Evolutionary conservation across 2,113 vertebrate species (phyloP).

Genomic region (Vulpes lagopus): DNA sequence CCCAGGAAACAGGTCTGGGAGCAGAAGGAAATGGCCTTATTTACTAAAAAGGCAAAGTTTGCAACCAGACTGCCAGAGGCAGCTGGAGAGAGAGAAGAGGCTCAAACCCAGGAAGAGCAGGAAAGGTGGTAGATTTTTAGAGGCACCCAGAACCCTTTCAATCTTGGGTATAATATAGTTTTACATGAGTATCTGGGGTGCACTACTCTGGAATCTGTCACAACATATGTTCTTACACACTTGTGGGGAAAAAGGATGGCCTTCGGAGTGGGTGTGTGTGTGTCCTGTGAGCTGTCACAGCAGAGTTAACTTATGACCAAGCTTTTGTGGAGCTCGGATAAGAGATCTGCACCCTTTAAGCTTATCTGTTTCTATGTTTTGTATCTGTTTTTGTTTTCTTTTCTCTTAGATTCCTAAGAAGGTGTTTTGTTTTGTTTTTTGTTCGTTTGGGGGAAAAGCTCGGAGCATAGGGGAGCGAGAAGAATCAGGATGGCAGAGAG

Average conservation of each 20-base stretch:
- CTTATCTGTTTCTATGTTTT: conserved; percentile 9
- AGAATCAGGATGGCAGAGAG: background rate
- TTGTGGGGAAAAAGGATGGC: background rate
- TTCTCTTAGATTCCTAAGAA: background rate
- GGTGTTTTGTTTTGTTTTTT: background rate
- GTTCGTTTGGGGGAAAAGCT: background rate
- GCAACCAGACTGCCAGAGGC: background rate
- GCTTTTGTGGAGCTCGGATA: background rate
- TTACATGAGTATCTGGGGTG: background rate
- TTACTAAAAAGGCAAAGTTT: background rate
- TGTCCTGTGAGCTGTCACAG: background rate
- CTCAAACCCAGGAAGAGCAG: background rate
- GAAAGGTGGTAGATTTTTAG: background rate
- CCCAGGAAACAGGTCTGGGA: background rate
- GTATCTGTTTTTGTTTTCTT: conserved; percentile 27
- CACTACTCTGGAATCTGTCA: too few species aligned
- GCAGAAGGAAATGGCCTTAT: background rate
- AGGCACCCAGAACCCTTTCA: background rate
- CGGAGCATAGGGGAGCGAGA: background rate
- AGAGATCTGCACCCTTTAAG: background rate
- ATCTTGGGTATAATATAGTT: background rate
- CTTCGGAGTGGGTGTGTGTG: too few species aligned
- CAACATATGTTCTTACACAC: background rate
- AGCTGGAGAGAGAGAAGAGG: background rate
- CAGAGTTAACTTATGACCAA: background rate